A percentile compares a stretch with the other conserved stretches of the same genome.
Evolutionary conservation across 2,797 vertebrate genomes (phyloP).

Genomic region (Atherinosoma microstoma): DNA sequence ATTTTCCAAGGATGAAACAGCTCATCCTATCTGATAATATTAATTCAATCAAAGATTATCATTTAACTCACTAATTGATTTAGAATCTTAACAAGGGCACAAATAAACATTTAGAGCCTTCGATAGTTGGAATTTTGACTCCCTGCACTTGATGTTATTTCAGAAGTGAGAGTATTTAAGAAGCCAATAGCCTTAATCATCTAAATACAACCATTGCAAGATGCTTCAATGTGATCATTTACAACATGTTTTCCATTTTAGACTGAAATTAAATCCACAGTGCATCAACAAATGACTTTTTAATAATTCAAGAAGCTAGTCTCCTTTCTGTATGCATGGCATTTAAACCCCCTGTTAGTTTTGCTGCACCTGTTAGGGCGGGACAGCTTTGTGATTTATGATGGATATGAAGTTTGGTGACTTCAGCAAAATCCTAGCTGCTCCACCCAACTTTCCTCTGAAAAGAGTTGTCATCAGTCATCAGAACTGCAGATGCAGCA

Average conservation of each 20-base stretch:
- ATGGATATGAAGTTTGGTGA: neutral
- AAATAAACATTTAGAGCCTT: neutral
- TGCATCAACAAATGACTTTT: neutral
- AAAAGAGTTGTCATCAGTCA: neutral
- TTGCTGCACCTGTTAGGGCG: slow-evolving; percentile 27
- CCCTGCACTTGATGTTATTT: neutral
- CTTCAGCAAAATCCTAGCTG: neutral
- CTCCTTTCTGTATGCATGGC: neutral
- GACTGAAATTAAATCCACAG: neutral
- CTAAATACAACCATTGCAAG: neutral
- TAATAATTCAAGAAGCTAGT: neutral
- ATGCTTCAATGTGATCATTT: neutral
- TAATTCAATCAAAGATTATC: neutral
- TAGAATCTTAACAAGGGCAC: neutral
- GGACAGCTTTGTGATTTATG: neutral
- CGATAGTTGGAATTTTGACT: neutral
- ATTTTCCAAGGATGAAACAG: no score
- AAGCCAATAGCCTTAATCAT: neutral
- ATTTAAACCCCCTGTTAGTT: neutral
- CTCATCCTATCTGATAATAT: neutral
- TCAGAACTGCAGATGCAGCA: neutral
- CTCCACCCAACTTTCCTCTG: neutral
- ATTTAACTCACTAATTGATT: neutral
- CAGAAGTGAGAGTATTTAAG: neutral
- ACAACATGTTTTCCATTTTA: neutral